Conservation (phyloP, 2,888 invertebrate genomes). For the Acholoe squamosa region DNA sequence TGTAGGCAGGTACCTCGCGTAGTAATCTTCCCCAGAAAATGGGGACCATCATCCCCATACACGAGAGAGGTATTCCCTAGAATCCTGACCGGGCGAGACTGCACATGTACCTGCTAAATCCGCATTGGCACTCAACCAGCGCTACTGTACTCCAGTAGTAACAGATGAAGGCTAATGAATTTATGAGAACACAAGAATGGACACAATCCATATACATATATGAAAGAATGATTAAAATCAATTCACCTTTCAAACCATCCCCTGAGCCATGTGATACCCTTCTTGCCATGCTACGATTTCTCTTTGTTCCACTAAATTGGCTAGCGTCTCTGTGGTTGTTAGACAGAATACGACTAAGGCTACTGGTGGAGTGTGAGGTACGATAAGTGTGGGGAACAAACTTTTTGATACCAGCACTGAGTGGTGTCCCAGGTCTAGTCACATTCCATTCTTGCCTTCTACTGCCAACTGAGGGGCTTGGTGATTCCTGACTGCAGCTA, state of each 20-base stretch:
- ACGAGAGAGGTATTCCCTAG: too few species aligned
- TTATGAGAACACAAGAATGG: too few species aligned
- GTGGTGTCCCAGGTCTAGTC: background rate
- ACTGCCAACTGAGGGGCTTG: background rate
- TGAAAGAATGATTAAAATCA: background rate
- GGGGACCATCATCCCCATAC: too few species aligned
- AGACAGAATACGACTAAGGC: background rate
- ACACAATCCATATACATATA: too few species aligned
- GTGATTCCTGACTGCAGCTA: too few species aligned
- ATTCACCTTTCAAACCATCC: background rate
- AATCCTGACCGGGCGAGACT: too few species aligned
- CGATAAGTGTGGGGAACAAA: background rate
- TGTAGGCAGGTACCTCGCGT: too few species aligned
- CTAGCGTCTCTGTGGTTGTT: conserved; percentile 9
- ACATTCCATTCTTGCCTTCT: background rate
- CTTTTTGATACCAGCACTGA: background rate
- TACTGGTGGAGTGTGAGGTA: background rate
- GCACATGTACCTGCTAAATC: too few species aligned
- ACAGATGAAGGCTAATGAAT: too few species aligned
- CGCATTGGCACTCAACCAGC: too few species aligned
- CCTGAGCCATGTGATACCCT: background rate
- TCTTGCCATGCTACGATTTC: background rate
- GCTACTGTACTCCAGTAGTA: too few species aligned
- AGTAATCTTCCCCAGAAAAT: too few species aligned
- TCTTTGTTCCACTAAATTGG: background rate